A percentile compares a stretch with the other conserved stretches of the same genome.
phyloP scores from a whole-genome alignment of 2,797 vertebrate species.

The Petrocephalus schoutedeni region DNA sequence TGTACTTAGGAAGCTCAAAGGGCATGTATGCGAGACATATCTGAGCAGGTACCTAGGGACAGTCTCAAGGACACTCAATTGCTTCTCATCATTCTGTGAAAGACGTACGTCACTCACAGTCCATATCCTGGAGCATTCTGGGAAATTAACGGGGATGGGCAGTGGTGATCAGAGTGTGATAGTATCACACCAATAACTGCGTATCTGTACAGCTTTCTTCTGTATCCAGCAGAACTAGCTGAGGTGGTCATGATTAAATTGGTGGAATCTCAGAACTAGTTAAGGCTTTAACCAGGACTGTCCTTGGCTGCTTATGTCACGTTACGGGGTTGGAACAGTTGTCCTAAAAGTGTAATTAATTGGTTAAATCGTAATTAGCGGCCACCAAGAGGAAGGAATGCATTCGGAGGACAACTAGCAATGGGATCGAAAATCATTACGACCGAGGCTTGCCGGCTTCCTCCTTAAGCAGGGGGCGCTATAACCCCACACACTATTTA shows the following conservation, averaged over 20 bases:
- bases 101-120: background rate
- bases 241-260: background rate
- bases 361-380: background rate
- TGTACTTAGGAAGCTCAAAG: background rate
- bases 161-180: background rate
- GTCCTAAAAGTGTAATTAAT: background rate
- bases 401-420: background rate
- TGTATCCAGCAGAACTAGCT: background rate
- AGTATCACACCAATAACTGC: background rate
- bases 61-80: background rate
- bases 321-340: background rate
- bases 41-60: background rate
- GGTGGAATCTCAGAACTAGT: background rate
- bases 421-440: background rate
- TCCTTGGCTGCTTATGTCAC: background rate
- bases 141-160: background rate
- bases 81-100: background rate
- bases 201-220: background rate
- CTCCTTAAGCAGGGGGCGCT: constrained; percentile 2
- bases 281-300: background rate
- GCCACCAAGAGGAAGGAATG: background rate
- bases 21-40: background rate
- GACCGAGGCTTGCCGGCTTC: background rate
- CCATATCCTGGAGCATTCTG: background rate
- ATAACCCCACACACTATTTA: background rate